Evolutionary conservation across 2,797 vertebrate genomes (phyloP), one percentile per base, ranked within the genome.

Genomic region (Hyperoplus lanceolatus): DNA sequence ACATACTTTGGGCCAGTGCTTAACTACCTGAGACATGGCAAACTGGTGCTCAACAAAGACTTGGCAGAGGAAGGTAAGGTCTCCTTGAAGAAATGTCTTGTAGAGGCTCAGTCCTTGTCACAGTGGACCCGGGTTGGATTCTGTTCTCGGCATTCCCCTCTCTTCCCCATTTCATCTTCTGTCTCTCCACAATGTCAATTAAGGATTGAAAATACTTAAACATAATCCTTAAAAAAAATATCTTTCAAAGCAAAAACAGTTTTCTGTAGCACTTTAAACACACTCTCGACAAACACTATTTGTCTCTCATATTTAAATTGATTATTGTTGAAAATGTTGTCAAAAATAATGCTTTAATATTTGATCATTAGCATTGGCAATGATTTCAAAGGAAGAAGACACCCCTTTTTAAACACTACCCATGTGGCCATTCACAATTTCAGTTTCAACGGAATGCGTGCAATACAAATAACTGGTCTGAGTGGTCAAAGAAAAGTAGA

Each of bases 1-100:
- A 97, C 97, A 46, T 99, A 99, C 93, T 99, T 99, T 65, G 98
- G 98, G 78, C 97, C 98, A 11, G 97, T 99, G 87, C 95, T 99
- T 69, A 99, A 99, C 94, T 99, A 99, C 94, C 89, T 99, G 92
- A 96, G 98, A 91, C 98, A 99, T 0, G 98, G 98, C 53, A 99
- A 99, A 88, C 96, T 99, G 93, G 97, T 99, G 90, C 97, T 99
- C 83, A 98, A 99, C 95, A 97, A 95, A 94, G 98, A 99, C 90
- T 94, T 99, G 36, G 97, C 98, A n/a, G 98, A 99, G 84, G 98
- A 99, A 97, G 98, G 98, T 99, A 94, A 86, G 13, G 4, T 80
- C 21, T 48, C 49, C 54, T n/a, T 16, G 29, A 51, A 57, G 18
- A 61, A 36, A 49, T 38, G 3, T 36, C 63, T 77, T 49, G 36